Evolutionary conservation across 2,888 invertebrate genomes (phyloP).

Genomic region (Seira ritae): DNA sequence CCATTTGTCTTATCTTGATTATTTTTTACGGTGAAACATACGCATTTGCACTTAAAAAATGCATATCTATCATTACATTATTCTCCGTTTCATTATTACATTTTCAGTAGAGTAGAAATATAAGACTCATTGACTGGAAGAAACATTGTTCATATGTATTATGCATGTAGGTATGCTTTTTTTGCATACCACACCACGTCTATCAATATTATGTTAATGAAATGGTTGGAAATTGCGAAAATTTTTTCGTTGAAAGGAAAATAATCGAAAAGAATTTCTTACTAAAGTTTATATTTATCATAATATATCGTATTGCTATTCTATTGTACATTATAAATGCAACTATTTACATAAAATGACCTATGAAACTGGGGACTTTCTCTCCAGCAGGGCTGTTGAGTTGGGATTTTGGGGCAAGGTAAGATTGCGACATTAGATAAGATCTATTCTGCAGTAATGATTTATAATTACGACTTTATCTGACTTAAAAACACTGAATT

Average conservation of each 20-base stretch:
- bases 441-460: conserved; percentile 16
- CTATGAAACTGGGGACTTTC: neutral
- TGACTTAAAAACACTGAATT: neutral
- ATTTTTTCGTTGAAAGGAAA: neutral
- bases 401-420: conserved; percentile 19
- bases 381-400: neutral
- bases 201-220: neutral
- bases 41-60: too few species aligned
- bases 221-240: neutral
- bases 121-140: conserved; percentile 63
- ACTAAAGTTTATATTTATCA: neutral
- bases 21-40: neutral
- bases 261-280: too few species aligned
- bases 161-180: neutral
- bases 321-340: neutral
- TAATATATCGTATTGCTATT: neutral
- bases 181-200: neutral
- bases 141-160: conserved; percentile 32
- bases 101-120: too few species aligned
- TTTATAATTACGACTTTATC: conserved; percentile 25
- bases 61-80: neutral
- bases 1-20: neutral
- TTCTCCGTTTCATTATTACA: neutral
- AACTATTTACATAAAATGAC: neutral
- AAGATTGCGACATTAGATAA: conserved; percentile 32